Evolutionary conservation across 2,113 vertebrate species (phyloP), one percentile per base, ranked within the genome.

Genomic region (Phalacrocorax pelagicus): DNA sequence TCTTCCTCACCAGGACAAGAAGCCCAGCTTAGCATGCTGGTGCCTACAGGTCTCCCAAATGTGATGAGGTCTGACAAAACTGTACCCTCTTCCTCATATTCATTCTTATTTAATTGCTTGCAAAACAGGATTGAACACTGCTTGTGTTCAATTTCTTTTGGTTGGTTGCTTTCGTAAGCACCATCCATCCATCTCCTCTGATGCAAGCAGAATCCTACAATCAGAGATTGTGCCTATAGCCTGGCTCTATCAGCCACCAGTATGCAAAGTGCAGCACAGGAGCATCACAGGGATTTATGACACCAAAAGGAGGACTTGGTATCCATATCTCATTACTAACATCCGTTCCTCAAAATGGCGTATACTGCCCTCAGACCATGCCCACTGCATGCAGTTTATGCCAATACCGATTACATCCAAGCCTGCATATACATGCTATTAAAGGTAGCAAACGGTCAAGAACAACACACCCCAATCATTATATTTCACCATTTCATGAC

Each of bases 81-180:
- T 8, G 0, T 66, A 88, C 58, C 30, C 30, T 78, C 16, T 44
- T 84, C 49, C 38, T 81, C 12, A 6, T 16, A 82, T 52, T 90
- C 82, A 44, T 88, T 75, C 81, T 84, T 70, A 82, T 87, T 91
- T 90, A 95, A 89, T 92, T 90, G 66, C 88, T 92, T 79, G 88
- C 63, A 85, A 91, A 97, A 90, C 91, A 95, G 81, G 81, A 91
- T 47, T 92, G 87, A 91, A 85, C 87, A 80, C 58, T 79, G 51
- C 49, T 46, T 19, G 47, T 90, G 88, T 66, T 92, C 58, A 62
- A 73, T 87, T 84, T 69, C 8, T 84, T 96, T 81, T 44, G 77
- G 73, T 82, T 63, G 42, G 6, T 24, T n/a, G 47, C 78, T 96
- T 69, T 79, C 65, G 21, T 65, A 90, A 91, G 57, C 38, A 63